Base-by-base conservation (phyloP, 2,113 vertebrate genomes). In the Bufo bufo region DNA sequence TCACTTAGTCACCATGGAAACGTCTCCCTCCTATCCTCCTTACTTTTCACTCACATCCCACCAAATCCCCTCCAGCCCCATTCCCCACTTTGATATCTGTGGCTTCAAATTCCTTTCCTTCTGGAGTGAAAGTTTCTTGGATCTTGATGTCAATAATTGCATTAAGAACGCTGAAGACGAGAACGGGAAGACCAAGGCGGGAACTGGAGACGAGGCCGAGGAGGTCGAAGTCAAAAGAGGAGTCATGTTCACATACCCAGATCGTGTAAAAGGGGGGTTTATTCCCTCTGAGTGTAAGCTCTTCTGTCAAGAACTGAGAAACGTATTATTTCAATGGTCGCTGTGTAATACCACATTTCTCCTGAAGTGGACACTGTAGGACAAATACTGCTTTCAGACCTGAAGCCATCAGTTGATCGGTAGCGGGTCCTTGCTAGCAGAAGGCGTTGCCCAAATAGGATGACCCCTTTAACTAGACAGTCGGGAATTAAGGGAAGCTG, bases 91-190 rank as follows among this genome's bases (percentile, higher is more conserved):
- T 95, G 95, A 96, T 95, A 94, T 92, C 93, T 93, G 91, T 91
- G 90, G 80, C 77, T 58, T 88, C 88, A 92, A 93, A 93, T 92
- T 95, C 91, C 94, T 93, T 90, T 90, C 90, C 90, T 91, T 92
- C 84, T 90, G 90, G 91, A 92, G 96, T 93, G 95, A 96, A 96
- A 94, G 94, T 92, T 91, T 93, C 92, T 93, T 94, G 93, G 91
- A 95, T 94, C 93, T 92, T 92, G 91, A 90, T 91, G 89, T 92
- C 91, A 92, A 92, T 95, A 96, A 95, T 96, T 94, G 91, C 95
- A 95, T 96, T 96, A 96, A 85, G 89, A 92, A 88, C 83, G 33
- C 58, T 45, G 84, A 45, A 83, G 81, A 52, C 9, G 81, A 33
- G 81, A 52, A 83, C 23, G 3, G 45, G 47, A 17, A 9, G 16